Evolutionary conservation across 2,113 vertebrate genomes (phyloP).

Genomic region (Melanerpes aurifrons): DNA sequence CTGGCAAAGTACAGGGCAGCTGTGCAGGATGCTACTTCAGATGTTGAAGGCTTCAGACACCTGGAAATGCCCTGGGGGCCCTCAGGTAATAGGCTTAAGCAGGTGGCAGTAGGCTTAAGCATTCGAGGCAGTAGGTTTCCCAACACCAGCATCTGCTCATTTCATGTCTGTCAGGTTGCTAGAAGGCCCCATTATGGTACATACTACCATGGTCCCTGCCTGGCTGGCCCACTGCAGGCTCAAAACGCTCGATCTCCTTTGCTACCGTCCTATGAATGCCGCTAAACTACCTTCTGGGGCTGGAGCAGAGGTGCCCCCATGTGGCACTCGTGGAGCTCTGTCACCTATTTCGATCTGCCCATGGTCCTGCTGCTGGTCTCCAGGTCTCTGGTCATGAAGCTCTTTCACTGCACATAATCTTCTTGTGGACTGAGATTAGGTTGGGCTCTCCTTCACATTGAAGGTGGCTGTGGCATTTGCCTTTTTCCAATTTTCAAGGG

Average conservation of each 20-base stretch:
- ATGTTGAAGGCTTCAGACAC: not conserved
- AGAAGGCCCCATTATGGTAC: not conserved
- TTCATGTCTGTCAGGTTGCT: not conserved
- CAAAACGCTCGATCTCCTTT: not conserved
- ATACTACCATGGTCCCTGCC: not conserved
- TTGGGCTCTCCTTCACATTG: not conserved
- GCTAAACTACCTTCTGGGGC: not conserved
- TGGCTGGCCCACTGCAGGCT: not conserved
- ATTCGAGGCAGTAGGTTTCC: not conserved
- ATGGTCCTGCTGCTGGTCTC: not conserved
- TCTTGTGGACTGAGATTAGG: not conserved
- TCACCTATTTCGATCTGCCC: not conserved
- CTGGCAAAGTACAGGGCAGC: not conserved
- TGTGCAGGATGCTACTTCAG: not conserved
- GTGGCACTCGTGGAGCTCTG: not conserved
- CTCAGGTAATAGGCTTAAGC: not conserved
- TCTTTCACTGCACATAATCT: fast-evolving
- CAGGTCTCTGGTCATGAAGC: not conserved
- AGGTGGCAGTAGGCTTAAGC: not conserved
- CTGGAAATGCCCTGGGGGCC: not conserved
- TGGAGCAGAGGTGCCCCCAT: constrained; percentile 28
- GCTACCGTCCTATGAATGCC: not conserved
- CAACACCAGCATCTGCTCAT: not conserved
- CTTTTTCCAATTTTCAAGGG: not conserved
- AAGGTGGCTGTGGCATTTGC: not conserved